These are phyloP conservation scores for Erebia ligea DNA, from an alignment of 2,888 invertebrate genomes.

Conservation along the genomic window DNA sequence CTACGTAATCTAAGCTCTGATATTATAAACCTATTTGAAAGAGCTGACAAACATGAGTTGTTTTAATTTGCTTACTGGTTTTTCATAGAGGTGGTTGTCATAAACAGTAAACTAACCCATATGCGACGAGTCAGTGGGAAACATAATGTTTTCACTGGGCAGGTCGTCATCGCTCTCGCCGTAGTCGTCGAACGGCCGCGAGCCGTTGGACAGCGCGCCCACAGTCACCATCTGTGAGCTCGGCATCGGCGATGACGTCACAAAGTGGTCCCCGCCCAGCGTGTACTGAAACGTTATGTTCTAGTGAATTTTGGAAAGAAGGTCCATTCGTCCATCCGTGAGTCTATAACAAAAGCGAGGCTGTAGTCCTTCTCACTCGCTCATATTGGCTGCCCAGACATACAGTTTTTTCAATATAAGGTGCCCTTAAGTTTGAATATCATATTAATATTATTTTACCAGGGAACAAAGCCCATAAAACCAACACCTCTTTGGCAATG, in stretches of 20 bases:
- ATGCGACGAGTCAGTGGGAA: conserved; percentile 86
- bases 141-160: conserved; percentile 92
- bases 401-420: too few relatives aligned
- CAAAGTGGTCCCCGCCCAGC: conserved; percentile 74
- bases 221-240: conserved; percentile 68
- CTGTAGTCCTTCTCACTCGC: neutral
- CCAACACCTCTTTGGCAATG: too few relatives aligned
- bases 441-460: too few relatives aligned
- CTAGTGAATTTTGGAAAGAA: neutral
- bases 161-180: conserved; percentile 96
- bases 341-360: neutral
- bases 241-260: conserved; percentile 76
- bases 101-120: conserved; percentile 74
- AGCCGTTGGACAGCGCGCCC: conserved; percentile 85
- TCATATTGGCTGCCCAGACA: neutral
- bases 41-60: too few relatives aligned
- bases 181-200: conserved; percentile 89
- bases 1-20: too few relatives aligned
- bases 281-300: conserved; percentile 39
- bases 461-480: too few relatives aligned
- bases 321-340: too few relatives aligned
- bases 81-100: too few relatives aligned
- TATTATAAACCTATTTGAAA: too few relatives aligned
- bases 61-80: too few relatives aligned
- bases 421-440: too few relatives aligned